Conservation (phyloP, 2,797 vertebrate genomes). For the Perdix hodgsoniae region DNA sequence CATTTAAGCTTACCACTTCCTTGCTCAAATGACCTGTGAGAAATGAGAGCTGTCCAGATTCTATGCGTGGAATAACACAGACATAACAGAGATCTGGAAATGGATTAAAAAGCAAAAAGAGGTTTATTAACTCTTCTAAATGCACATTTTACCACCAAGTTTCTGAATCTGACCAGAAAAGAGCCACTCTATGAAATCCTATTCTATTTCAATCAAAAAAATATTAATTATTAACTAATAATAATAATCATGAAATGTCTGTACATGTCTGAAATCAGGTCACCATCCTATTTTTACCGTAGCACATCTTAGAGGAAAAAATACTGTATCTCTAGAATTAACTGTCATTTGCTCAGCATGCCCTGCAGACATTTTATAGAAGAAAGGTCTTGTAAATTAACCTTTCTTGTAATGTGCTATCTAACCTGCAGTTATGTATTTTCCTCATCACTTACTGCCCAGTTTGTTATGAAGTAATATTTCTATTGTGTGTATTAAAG, state of each 20-base stretch:
- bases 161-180: not conserved
- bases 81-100: not conserved
- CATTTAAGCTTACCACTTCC: conserved; percentile 19
- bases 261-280: not conserved
- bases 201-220: not conserved
- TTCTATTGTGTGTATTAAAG: not conserved
- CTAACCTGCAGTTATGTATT: not conserved
- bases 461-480: not conserved
- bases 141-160: not conserved
- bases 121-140: not conserved
- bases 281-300: not conserved
- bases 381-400: not conserved
- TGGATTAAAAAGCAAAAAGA: not conserved
- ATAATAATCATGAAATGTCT: not conserved
- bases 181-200: not conserved
- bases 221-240: not conserved
- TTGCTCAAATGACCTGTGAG: not conserved
- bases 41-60: conserved; percentile 4
- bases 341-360: not conserved
- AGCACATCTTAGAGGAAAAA: not conserved
- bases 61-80: not conserved
- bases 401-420: not conserved
- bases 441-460: not conserved
- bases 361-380: not conserved
- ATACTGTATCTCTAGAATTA: conserved; percentile 11